Conservation (phyloP, 2,113 vertebrate genomes). For the Misgurnus anguillicaudatus region DNA sequence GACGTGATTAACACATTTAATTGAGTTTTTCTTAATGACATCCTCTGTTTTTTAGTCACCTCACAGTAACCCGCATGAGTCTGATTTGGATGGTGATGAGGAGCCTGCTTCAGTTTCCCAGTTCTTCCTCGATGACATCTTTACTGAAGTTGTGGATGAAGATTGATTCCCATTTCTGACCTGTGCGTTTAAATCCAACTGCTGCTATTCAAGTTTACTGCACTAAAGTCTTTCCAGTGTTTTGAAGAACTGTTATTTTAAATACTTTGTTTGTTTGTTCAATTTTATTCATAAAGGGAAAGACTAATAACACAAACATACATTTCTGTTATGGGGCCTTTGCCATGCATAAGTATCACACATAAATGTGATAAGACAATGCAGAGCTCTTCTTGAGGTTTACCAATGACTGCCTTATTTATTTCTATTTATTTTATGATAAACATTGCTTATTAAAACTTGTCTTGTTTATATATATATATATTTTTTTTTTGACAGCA, state of each 20-base stretch:
- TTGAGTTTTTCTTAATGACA: not conserved
- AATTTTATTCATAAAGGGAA: not conserved
- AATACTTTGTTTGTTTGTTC: not conserved
- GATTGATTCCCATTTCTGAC: slow-evolving; percentile 52
- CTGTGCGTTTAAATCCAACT: not conserved
- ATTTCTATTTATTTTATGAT: slow-evolving; percentile 7
- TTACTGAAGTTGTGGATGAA: slow-evolving; percentile 82
- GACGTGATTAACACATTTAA: not conserved
- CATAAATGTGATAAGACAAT: not conserved
- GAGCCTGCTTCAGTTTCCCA: slow-evolving; percentile 75
- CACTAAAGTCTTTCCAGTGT: not conserved
- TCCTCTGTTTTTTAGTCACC: slow-evolving; percentile 22
- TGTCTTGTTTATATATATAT: too few species aligned
- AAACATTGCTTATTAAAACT: not conserved
- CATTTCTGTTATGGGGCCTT: not conserved
- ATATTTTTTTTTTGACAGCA: not conserved
- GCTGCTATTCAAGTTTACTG: slow-evolving; percentile 22
- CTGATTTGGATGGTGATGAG: slow-evolving; percentile 60
- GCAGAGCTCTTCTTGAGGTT: not conserved
- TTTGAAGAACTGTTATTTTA: slow-evolving; percentile 2
- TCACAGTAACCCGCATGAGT: slow-evolving; percentile 50
- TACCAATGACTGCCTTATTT: not conserved
- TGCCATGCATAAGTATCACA: not conserved
- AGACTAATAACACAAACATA: not conserved
- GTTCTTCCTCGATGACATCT: slow-evolving; percentile 83